Evolutionary conservation across 2,888 invertebrate genomes (phyloP), one percentile per base, ranked within the genome.

Genomic region (Thecophora atra): DNA sequence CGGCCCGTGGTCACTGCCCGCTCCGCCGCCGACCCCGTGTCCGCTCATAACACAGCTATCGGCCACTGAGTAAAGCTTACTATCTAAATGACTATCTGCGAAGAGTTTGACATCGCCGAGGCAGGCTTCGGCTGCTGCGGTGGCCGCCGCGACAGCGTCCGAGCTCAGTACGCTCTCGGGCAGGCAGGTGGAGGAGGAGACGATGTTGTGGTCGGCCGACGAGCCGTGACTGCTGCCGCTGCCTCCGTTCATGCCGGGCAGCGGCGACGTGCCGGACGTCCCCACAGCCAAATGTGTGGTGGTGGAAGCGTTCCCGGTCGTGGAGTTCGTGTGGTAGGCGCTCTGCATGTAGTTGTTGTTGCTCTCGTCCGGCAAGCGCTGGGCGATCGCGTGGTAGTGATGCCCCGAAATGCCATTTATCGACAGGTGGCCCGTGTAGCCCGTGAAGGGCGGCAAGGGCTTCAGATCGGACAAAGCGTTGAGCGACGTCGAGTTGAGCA

Each of bases 401-500:
- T 94, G 94, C 1, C 95, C 95, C 69, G 94, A 93, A 80, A 95
- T 94, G 70, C 94, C 94, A 87, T 95, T 95, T 85, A 95, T 95
- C 78, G 94, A 94, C 74, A 95, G 88, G 81, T 95, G 94, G 1
- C 94, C 94, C 21, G 95, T 94, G 87, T 94, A 94, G 37, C 93
- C 93, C 60, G 94, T 93, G 85, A 95, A 95, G 6, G 96, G 95
- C 5, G 95, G 95, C 78, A 96, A 88, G 0, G 93, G 93, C 83
- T 95, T 96, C 76, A 95, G 88, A 82, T 96, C 96, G 47, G 95
- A 94, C 75, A 95, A 88, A 7, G 89, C 88, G 73, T 88, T 88
- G 3, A 88, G 83, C 56, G 91, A 90, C 24, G 90, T 84, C 13
- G 88, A 86, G 71, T 87, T 88, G 72, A 91, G 81, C 28, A 91